Base-by-base conservation (phyloP, 2,797 vertebrate genomes). In the Pangasius sanitwongsei region DNA sequence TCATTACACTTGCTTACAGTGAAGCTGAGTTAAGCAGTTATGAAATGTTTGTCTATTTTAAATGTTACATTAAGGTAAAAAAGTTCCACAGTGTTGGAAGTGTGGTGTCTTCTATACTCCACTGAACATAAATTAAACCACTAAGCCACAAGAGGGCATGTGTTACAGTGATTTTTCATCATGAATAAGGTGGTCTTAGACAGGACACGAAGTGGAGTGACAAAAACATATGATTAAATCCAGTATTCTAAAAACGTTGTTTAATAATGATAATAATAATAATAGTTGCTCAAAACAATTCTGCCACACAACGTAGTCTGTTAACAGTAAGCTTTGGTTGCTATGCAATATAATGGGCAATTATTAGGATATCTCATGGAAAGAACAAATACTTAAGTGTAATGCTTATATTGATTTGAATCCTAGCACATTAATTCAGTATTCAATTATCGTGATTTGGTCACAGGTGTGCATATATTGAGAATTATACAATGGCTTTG, bases 101-200 rank as follows among this genome's bases (percentile, higher is more conserved):
- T 72, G 2, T 28, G 31, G 57, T 84, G 77, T 89, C 87, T 77
- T 81, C 83, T 89, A 83, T 34, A 63, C 61, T 78, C 78, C 31
- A 61, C 48, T 63, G 31, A 86, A 25, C 61, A 69, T 81, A 69
- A 87, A 81, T 65, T 67, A 85, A 85, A 69, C n/a, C 65, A 69
- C 11, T 69, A 53, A 85, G 65, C 41, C 65, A 69, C 44, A 53
- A 85, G n/a, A 85, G 63, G 83, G 83, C 44, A 85, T 50, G 63
- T 69, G 82, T n/a, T 48, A 50, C 37, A 83, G 15, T 48, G 61
- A 9, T 65, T 67, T 44, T 67, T n/a, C 48, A 48, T 44, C 25
- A 48, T n/a, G 41, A 8, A 16, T 83, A 63, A 41, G 4, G 59
- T n/a, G 28, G 61, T n/a, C 15, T 48, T 20, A 31, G 16, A 34